phyloP scores from a whole-genome alignment of 2,113 vertebrate species.

The Ploceus nigricollis region DNA sequence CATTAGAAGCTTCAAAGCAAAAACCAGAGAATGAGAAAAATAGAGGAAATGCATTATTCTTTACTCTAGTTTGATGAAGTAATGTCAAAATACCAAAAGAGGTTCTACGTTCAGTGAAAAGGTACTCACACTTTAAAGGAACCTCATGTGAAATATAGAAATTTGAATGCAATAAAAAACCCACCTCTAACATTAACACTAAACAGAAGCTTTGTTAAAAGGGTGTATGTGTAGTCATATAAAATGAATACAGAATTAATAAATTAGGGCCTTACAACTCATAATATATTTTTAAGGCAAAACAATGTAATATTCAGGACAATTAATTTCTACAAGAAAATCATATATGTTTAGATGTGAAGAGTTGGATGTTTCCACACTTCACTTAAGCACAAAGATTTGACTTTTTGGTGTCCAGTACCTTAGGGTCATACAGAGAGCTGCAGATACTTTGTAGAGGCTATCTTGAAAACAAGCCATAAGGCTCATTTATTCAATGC shows the following conservation, averaged over 20 bases:
- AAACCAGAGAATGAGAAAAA: neutral
- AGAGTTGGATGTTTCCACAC: neutral
- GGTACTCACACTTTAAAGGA: neutral
- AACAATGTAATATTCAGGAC: neutral
- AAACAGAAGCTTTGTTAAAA: neutral
- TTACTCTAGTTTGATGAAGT: neutral
- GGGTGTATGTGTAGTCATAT: neutral
- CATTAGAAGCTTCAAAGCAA: neutral
- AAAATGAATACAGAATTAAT: neutral
- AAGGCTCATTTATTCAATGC: neutral
- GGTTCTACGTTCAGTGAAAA: neutral
- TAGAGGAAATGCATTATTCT: neutral
- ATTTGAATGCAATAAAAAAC: neutral
- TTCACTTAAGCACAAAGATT: neutral
- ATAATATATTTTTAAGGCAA: neutral
- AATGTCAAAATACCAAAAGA: neutral
- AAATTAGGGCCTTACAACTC: neutral
- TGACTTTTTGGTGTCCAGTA: neutral
- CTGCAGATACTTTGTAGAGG: neutral
- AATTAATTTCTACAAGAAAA: neutral
- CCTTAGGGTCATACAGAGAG: neutral
- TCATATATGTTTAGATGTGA: neutral
- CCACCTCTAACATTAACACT: neutral
- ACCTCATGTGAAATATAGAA: neutral
- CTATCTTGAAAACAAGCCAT: neutral